Evolutionary conservation across 2,113 vertebrate species (phyloP), one percentile per base, ranked within the genome.

Genomic region (Ovis canadensis): DNA sequence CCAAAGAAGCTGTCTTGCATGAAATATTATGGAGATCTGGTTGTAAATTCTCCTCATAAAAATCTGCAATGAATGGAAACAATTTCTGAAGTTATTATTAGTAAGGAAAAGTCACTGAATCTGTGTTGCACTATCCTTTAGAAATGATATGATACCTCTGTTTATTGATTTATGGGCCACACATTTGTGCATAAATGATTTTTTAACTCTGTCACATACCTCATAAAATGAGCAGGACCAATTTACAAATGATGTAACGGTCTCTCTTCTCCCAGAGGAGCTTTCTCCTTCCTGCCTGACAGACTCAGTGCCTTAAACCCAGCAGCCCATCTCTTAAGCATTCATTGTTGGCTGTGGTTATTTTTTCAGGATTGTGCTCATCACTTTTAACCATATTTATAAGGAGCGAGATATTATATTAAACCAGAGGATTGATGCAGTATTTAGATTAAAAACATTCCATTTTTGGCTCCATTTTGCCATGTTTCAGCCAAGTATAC

Each of bases 191-290:
- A 98, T 95, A 97, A 97, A 98, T 97, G 97, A 97, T 97, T 97
- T 97, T 98, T 98, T 97, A 97, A 98, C 96, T 98, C 95, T 98
- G 91, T 98, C 95, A 95, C 81, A 98, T 97, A 99, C 97, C 97
- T 98, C 98, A 97, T 98, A 98, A 98, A 98, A 97, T 91, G 97
- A 98, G 88, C 97, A 98, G 95, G 85, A 97, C 96, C 92, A 52
- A 98, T 98, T 98, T 96, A 97, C 97, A 98, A 98, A 98, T 98
- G 98, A 98, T 98, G 97, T 98, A 98, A 98, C 92, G 97, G 96
- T 94, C 59, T 90, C 80, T 92, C 86, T 95, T 55, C 84, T 98
- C 97, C 98, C 97, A 97, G 97, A 98, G 98, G 96, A 98, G 96
- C 94, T 97, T 98, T 98, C 93, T 98, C 97, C 98, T 99, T 99